Percentiles rank a stretch among this genome's conserved stretches.
Evolutionary conservation across 2,797 vertebrate species (phyloP).

Genomic region (Menidia menidia): DNA sequence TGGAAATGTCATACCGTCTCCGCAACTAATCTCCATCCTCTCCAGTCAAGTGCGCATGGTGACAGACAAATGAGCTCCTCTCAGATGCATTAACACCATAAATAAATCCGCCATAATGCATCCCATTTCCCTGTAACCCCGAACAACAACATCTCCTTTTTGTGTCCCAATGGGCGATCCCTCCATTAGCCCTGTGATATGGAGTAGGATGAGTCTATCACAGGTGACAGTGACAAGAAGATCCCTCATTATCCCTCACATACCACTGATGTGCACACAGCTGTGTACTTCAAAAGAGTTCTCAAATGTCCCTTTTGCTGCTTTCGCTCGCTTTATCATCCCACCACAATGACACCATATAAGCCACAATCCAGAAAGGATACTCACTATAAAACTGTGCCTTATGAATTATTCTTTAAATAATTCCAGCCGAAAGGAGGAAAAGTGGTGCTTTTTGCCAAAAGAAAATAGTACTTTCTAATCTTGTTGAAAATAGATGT

Average conservation of each 20-base stretch:
- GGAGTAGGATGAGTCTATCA: conserved; percentile 66
- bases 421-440: conserved; percentile 58
- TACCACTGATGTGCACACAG: conserved; percentile 48
- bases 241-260: conserved; percentile 68
- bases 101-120: conserved; percentile 57
- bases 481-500: neutral
- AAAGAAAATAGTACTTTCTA: conserved; percentile 36
- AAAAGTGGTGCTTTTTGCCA: conserved; percentile 56
- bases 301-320: conserved; percentile 52
- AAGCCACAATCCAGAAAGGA: conserved; percentile 48
- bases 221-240: conserved; percentile 66
- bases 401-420: conserved; percentile 70
- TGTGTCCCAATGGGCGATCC: conserved; percentile 53
- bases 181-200: conserved; percentile 66
- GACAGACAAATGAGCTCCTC: conserved; percentile 67
- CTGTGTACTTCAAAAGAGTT: conserved; percentile 59
- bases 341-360: conserved; percentile 58
- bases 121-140: conserved; percentile 47
- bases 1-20: conserved; percentile 66
- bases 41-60: conserved; percentile 57
- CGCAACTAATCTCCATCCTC: conserved; percentile 66
- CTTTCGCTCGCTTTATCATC: conserved; percentile 63
- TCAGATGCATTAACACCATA: conserved; percentile 65
- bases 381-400: conserved; percentile 39
- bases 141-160: conserved; percentile 37